Evolutionary conservation across 2,113 vertebrate species (phyloP).

Genomic region (Strix uralensis): DNA sequence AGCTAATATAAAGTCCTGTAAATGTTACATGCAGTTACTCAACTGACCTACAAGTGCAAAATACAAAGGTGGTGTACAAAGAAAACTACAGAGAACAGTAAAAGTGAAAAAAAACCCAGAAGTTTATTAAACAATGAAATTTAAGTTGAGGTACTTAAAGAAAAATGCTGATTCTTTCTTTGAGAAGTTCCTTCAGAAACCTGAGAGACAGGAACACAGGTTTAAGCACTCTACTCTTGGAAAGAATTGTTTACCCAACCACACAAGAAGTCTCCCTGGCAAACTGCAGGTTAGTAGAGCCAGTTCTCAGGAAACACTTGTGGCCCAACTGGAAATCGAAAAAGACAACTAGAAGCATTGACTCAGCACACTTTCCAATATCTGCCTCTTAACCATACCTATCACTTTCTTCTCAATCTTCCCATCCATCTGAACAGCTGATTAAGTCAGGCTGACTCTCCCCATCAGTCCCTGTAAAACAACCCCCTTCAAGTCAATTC

Average conservation of each 20-base stretch:
- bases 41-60: background rate
- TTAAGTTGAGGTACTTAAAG: background rate
- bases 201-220: background rate
- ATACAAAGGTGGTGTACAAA: background rate
- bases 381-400: background rate
- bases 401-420: background rate
- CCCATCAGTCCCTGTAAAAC: background rate
- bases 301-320: background rate
- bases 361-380: background rate
- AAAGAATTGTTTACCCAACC: background rate
- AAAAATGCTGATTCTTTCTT: background rate
- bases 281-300: background rate
- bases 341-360: background rate
- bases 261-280: background rate
- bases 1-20: background rate
- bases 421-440: background rate
- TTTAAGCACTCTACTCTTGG: background rate
- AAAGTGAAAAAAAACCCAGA: rapidly evolving
- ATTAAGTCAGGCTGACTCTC: background rate
- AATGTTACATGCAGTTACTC: background rate
- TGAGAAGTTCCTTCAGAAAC: background rate
- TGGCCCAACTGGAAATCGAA: background rate
- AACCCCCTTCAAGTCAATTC: background rate
- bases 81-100: background rate
- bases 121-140: background rate